Percentiles rank a stretch among this genome's conserved stretches.
Conservation (phyloP, 2,888 invertebrate genomes). For the Lochmaea crataegi region DNA sequence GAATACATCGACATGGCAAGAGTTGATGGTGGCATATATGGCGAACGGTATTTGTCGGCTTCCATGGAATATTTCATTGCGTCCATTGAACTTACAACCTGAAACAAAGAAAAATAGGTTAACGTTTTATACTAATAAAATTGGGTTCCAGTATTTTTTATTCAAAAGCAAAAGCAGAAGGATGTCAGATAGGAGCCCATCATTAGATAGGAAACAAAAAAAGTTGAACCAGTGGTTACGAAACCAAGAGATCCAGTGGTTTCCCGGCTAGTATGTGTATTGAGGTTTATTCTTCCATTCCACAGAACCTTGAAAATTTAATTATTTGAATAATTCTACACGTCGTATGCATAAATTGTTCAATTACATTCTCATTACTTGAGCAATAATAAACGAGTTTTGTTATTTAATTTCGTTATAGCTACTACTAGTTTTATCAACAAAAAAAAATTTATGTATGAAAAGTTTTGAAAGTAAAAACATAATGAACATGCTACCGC, state of each 20-base stretch:
- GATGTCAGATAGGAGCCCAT: too few species aligned
- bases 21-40: conserved; percentile 74
- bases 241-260: too few species aligned
- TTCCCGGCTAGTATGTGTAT: too few species aligned
- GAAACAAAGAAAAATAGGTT: conserved; percentile 57
- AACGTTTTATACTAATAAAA: background rate
- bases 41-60: conserved; percentile 79
- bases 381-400: background rate
- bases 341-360: background rate
- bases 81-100: conserved; percentile 82
- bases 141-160: too few species aligned
- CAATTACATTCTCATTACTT: background rate
- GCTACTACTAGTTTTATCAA: conserved; percentile 26
- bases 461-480: conserved; percentile 19
- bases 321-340: too few species aligned
- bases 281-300: too few species aligned
- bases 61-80: conserved; percentile 83
- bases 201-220: too few species aligned
- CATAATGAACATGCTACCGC: conserved; percentile 45
- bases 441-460: conserved; percentile 20
- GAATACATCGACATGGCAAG: conserved; percentile 79
- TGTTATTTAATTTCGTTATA: conserved; percentile 13
- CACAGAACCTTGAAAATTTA: too few species aligned
- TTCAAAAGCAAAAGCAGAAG: too few species aligned
- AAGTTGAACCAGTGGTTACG: too few species aligned